Base-by-base conservation (phyloP, 2,888 invertebrate species). In the Drosophila algonquin region DNA sequence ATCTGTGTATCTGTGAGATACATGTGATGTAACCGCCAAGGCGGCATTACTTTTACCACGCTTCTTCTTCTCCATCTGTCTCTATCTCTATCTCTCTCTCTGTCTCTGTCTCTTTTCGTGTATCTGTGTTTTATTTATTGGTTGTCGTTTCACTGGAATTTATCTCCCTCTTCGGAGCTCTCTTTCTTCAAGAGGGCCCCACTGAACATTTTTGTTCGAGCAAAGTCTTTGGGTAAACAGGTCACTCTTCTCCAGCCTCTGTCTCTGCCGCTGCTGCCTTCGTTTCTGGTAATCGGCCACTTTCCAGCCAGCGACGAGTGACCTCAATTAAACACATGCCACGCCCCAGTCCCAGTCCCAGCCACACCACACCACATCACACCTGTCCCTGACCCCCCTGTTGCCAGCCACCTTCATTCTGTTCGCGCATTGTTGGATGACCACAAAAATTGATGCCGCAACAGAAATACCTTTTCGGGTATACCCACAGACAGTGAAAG, bases 61-160 rank as follows among this genome's bases (percentile, higher is more conserved):
- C 54, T 63, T 45, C 55, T 18, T 46, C 58, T 18, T 1, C 18
- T 21, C 48, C 24, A 5, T 32, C 63, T 30, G 8, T 46, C 55
- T 24, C 21, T 7, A 5, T 18, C 0, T 10, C 32, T 53, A 16
- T 32, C 1, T 60, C 63, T 30, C 30, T 46, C 55, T 24, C 21
- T 7, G 6, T 18, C 0, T 10, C 32, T 53, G 24, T 32, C 1
- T 60, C 14, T 44, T 18, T 18, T 7, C 46, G 4, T 30, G 21
- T 51, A 51, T 47, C 47, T 45, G 35, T 47, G 63, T 63, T 63
- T 73, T 76, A 69, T 76, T 76, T 76, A 76, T 76, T 76, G 76
- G 64, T 61, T 76, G 63, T 68, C 75, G 61, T 52, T 75, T 67
- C 72, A 35, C 63, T 69, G 74, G 74, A 74, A 74, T 74, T 24